Percentiles rank a stretch among this genome's conserved stretches.
phyloP scores from a whole-genome alignment of 2,797 vertebrate species.

The Epinephelus coioides region DNA sequence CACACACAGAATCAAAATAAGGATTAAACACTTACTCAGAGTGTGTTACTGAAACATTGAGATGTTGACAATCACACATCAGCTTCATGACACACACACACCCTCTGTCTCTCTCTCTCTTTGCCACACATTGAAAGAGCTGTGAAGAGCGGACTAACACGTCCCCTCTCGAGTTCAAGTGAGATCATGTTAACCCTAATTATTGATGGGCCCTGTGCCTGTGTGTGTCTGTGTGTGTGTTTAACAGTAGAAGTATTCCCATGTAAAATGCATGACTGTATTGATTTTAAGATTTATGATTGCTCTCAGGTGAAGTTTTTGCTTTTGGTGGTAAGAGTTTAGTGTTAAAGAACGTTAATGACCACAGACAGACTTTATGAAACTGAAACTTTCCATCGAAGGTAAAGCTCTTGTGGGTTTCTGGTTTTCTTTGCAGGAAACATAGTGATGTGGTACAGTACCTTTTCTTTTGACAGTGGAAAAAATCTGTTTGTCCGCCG shows the following conservation, averaged over 20 bases:
- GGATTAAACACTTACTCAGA: conserved; percentile 29
- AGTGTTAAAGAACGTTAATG: no score
- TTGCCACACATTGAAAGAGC: conserved; percentile 15
- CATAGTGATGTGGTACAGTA: neutral
- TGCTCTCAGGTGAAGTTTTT: neutral
- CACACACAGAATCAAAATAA: conserved; percentile 15
- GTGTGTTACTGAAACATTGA: conserved; percentile 6
- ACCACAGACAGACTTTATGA: rapidly evolving
- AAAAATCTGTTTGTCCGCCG: neutral
- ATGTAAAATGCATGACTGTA: neutral
- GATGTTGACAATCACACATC: conserved; percentile 7
- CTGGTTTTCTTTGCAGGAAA: neutral
- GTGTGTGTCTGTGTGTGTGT: conserved; percentile 9
- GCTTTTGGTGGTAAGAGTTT: neutral
- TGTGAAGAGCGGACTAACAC: conserved; percentile 58
- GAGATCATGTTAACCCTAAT: conserved; percentile 74
- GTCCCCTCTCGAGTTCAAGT: conserved; percentile 68
- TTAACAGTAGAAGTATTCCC: neutral
- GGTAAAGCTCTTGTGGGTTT: neutral
- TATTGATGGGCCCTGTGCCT: conserved; percentile 64
- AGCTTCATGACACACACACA: conserved; percentile 19
- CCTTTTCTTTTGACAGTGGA: neutral
- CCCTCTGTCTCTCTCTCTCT: neutral
- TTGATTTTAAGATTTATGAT: neutral
- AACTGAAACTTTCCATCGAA: neutral